Evolutionary conservation across 37 sponge, comb jelly and placozoan genomes (phyloP), one percentile per base, ranked within the genome.

Genomic region (Theonella swinhoei): DNA sequence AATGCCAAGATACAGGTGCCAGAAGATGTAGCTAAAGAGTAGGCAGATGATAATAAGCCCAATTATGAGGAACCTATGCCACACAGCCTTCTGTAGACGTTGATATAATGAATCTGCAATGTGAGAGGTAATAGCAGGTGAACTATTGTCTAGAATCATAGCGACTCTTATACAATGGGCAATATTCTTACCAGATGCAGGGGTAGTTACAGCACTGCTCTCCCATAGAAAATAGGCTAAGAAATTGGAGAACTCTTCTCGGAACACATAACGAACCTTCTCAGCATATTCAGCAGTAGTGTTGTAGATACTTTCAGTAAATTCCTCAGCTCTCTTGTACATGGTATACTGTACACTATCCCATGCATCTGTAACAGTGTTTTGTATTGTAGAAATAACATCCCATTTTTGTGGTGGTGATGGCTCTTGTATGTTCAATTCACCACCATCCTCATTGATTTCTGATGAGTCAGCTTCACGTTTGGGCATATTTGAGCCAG

Each of bases 191-290:
- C 74, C 74, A 7, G 76, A 62, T 2, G 76, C 22, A 33, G 32
- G 22, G 2, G 60, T 1, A 9, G n/a, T n/a, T n/a, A 33, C 32
- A 2, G 25, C 62, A 29, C 76, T 35, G 1, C 19, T 22, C 22
- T 26, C 22, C 2, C 34, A 29, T 1, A 31, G 3, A 60, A 59
- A 9, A 3, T 60, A 4, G 9, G 25, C 62, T 4, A 76, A 62
- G 31, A 76, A 33, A 17, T 28, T 35, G 32, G 54, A 76, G 22
- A 76, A 8, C 76, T 76, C 76, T 35, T 76, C 62, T 32, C 60
- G 60, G 1, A 76, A 11, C 1, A 76, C 35, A 3, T 76, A 33
- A 30, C 76, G 30, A 22, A 76, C 62, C 22, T 17, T 76, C 31
- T 76, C 62, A 1, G 76, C 60, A 60, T 60, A 60, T 11, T 59